These are phyloP conservation scores for Rotaria sp. DNA, from an alignment of 2,888 invertebrate genomes.

Conservation along the genomic window DNA sequence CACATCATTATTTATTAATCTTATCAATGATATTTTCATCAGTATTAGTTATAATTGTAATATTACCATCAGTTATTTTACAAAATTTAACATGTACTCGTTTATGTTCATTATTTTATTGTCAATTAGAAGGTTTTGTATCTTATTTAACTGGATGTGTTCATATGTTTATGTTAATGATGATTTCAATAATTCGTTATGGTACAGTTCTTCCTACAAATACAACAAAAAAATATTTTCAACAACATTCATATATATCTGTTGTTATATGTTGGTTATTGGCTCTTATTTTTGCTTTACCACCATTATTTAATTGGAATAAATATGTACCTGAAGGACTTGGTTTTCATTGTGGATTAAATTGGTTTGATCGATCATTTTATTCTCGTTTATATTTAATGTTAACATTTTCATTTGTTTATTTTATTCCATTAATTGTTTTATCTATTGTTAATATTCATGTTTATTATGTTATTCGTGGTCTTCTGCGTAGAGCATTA, in stretches of 20 bases:
- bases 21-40: neutral
- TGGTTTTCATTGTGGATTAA: slow-evolving; percentile 27
- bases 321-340: neutral
- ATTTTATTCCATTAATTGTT: neutral
- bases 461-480: neutral
- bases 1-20: neutral
- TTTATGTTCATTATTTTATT: neutral
- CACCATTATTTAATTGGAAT: slow-evolving; percentile 7
- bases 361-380: neutral
- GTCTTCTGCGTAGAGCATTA: neutral
- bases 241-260: neutral
- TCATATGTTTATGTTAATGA: neutral
- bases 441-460: neutral
- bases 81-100: neutral
- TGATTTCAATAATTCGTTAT: neutral
- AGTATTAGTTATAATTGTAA: neutral
- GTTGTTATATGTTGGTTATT: neutral
- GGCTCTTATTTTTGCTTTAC: neutral
- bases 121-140: neutral
- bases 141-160: neutral
- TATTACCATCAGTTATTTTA: neutral
- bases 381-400: neutral
- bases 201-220: neutral
- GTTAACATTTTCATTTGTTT: neutral
- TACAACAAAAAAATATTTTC: neutral